A percentile compares a stretch with the other conserved stretches of the same genome.
Conservation (phyloP, 2,113 vertebrate species). For the Phrynosoma blainvillii region DNA sequence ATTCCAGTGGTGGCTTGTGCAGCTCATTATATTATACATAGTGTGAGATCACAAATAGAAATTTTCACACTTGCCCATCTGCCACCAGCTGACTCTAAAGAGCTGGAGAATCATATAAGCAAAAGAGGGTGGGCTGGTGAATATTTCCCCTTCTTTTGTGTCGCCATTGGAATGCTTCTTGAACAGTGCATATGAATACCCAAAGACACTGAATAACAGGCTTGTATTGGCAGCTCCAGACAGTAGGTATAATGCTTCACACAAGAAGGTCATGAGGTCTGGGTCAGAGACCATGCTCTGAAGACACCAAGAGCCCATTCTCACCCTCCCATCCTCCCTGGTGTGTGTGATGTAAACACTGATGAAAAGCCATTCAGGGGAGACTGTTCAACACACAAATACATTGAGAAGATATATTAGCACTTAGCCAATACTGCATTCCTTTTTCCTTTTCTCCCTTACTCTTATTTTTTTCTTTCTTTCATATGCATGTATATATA, state of each 20-base stretch:
- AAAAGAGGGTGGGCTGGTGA: constrained; percentile 66
- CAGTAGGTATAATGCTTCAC: constrained; percentile 71
- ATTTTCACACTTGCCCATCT: constrained; percentile 80
- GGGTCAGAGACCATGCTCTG: constrained; percentile 63
- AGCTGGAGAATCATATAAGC: constrained; percentile 75
- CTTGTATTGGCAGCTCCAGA: constrained; percentile 67
- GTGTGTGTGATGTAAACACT: constrained; percentile 67
- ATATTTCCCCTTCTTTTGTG: constrained; percentile 49
- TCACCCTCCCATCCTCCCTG: constrained; percentile 63
- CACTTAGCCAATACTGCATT: constrained; percentile 64
- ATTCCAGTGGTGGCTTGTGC: constrained; percentile 73
- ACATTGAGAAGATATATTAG: constrained; percentile 68
- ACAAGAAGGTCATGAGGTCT: constrained; percentile 65
- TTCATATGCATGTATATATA: constrained; percentile 52
- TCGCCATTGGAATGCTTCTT: constrained; percentile 73
- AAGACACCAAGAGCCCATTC: constrained; percentile 65
- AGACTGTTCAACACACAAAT: constrained; percentile 64
- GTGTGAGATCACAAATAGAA: constrained; percentile 80
- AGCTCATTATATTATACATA: constrained; percentile 76
- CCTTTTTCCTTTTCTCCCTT: constrained; percentile 42
- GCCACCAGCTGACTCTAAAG: constrained; percentile 77
- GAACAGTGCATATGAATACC: constrained; percentile 70
- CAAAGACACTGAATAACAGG: constrained; percentile 71
- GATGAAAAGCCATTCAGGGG: constrained; percentile 60
- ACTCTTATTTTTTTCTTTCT: neutral